Conservation (phyloP, 2,888 invertebrate genomes). For the Drosophila mettleri region DNA sequence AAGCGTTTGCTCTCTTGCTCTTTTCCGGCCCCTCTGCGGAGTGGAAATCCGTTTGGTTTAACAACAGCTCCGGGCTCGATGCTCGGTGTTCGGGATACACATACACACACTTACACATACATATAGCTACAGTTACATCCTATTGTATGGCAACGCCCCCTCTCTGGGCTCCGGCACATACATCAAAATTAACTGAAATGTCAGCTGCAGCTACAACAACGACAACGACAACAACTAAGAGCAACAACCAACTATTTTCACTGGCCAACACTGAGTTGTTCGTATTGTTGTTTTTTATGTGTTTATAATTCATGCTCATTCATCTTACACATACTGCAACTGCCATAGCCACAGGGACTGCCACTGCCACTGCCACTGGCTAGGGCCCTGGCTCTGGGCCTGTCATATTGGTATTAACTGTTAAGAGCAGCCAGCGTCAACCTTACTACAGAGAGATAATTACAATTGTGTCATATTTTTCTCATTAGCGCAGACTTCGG, state of each 20-base stretch:
- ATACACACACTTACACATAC: not conserved
- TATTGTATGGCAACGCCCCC: slow-evolving; percentile 37
- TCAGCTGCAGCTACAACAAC: slow-evolving; percentile 74
- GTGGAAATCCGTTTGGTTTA: slow-evolving; percentile 69
- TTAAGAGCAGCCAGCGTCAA: slow-evolving; percentile 46
- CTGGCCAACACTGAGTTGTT: slow-evolving; percentile 45
- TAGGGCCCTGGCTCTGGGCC: slow-evolving; percentile 21
- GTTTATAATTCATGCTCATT: slow-evolving; percentile 79
- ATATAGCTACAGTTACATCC: slow-evolving; percentile 18
- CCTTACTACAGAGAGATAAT: slow-evolving; percentile 57
- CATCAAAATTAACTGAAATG: slow-evolving; percentile 78
- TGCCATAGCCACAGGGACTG: slow-evolving; percentile 27
- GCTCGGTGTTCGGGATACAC: slow-evolving; percentile 4
- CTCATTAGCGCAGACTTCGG: slow-evolving; percentile 69
- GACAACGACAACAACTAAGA: slow-evolving; percentile 15
- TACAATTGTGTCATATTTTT: slow-evolving; percentile 82
- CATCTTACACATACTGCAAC: slow-evolving; percentile 62
- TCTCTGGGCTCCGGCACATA: slow-evolving; percentile 53
- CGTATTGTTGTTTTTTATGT: slow-evolving; percentile 64
- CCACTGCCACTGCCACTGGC: not conserved
- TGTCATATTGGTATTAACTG: slow-evolving; percentile 73
- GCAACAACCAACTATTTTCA: slow-evolving; percentile 58
- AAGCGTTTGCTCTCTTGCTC: slow-evolving; percentile 48
- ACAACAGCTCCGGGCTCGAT: slow-evolving; percentile 42
- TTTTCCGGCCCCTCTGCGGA: slow-evolving; percentile 9